A percentile compares a stretch with the other conserved stretches of the same genome.
phyloP scores from a whole-genome alignment of 1,140 invertebrate species.

The Sinella curviseta region DNA sequence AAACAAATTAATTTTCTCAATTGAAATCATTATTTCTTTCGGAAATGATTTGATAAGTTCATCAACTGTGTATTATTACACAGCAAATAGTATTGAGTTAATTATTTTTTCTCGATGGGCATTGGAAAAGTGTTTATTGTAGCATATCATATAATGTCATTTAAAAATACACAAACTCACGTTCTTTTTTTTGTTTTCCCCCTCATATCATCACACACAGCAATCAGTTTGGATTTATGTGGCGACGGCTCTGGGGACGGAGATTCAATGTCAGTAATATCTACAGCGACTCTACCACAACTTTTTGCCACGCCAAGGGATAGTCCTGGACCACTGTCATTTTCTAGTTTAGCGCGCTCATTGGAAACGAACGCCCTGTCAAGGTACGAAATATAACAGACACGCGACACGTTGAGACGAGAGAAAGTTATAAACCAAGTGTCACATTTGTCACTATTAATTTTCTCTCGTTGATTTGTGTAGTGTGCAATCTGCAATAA shows the following conservation, averaged over 20 bases:
- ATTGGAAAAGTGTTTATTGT: too few species aligned
- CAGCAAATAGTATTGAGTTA: too few species aligned
- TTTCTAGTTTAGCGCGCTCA: slow-evolving; percentile 68
- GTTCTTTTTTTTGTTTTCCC: too few species aligned
- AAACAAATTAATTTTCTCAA: too few species aligned
- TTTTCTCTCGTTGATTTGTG: slow-evolving; percentile 2
- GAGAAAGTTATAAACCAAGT: neutral
- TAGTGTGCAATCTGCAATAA: neutral
- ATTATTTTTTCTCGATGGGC: too few species aligned
- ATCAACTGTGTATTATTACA: too few species aligned
- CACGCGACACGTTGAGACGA: neutral
- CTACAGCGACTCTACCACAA: slow-evolving; percentile 69
- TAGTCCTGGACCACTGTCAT: slow-evolving; percentile 47
- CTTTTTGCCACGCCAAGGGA: slow-evolving; percentile 48
- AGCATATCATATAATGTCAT: too few species aligned
- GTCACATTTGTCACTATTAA: neutral
- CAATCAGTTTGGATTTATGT: slow-evolving; percentile 63
- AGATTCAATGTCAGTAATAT: slow-evolving; percentile 72
- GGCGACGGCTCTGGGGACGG: slow-evolving; percentile 66
- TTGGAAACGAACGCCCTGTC: slow-evolving; percentile 70
- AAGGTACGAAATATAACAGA: slow-evolving; percentile 55
- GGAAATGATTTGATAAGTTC: too few species aligned
- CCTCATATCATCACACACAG: too few species aligned
- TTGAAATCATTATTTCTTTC: too few species aligned
- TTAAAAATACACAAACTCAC: too few species aligned